Evolutionary conservation across 2,888 invertebrate species (phyloP), one percentile per base, ranked within the genome.

Genomic region (Agrotis ipsilon): DNA sequence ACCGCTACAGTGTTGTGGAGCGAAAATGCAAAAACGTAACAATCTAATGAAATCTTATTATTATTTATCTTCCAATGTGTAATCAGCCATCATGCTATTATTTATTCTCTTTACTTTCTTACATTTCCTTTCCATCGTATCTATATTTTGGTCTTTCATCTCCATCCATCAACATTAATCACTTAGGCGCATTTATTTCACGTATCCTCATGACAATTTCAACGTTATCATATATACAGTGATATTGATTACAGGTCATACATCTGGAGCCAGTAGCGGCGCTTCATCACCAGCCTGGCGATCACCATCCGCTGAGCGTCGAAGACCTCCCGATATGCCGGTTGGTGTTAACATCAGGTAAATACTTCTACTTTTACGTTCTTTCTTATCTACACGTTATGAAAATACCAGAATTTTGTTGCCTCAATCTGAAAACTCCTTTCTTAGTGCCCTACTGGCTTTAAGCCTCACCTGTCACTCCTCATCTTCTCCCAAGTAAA

Each of bases 221-320:
- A 27, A 27, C n/a, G n/a, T n/a, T n/a, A n/a, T n/a, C n/a, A n/a
- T n/a, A n/a, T n/a, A n/a, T n/a, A n/a, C 32, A 5, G 48, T 19
- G 16, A 14, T 6, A 58, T 32, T 49, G 0, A 18, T 68, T 72
- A 45, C 76, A 93, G 96, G 96, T 21, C 94, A 94, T 48, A 92
- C 94, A 3, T 96, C 95, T 66, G 94, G 93, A 45, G 92, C 96
- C 9, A 97, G 97, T 81, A 97, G 97, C 83, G 97, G 97, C 5
- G 96, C 97, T 3, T 97, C 96, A n/a, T 97, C 97, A 0, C 97
- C 97, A 3, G 97, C 97, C 13, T 97, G 97, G 97, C 89, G 97
- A 72, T 97, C 97, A 3, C 97, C 97, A 1, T 93, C 96, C 7
- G 92, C 96, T 9, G 97, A 97, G 87, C 93, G 97, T 76, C 89